Base-by-base conservation (phyloP, 2,797 vertebrate genomes). In the Anabacerthia variegaticeps region DNA sequence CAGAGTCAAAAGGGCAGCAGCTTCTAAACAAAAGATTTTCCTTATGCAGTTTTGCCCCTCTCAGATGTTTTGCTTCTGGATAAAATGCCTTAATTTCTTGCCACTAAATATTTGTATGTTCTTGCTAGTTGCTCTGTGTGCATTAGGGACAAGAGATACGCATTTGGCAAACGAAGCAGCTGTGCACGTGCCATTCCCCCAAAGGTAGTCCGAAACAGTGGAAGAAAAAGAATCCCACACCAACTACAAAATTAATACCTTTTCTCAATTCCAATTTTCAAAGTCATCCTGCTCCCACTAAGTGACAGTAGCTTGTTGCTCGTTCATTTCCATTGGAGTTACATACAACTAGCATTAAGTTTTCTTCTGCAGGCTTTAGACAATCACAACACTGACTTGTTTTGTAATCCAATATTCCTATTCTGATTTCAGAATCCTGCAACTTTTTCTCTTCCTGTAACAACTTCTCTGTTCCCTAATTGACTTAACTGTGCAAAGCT, bases 1-100 rank as follows among this genome's bases (percentile, higher is more conserved):
- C 43, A 93, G 59, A 72, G 65, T 80, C 58, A 91, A 89, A 88
- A 93, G 69, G 84, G 51, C 78, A 95, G 65, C 76, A 85, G 83
- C 72, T 91, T 67, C 46, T 71, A 89, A 85, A 73, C 34, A 24
- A 8, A 41, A 65, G 14, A 36, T 84, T 94, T 91, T 89, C 59
- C 65, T 93, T 39, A 41, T 44, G 41, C 66, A 83, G 71, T 62
- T 68, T 65, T 81, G 44, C 41, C 34, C 12, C 34, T 80, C 49
- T 59, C 61, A 59, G 15, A 87, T 52, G 7, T 58, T 93, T 72
- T 83, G 32, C 54, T 80, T 90, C 65, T 76, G 27, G 68, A 93
- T 36, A 58, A 85, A 93, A 79, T 20, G 44, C 34, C 16, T 66
- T 59, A 22, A 55, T 51, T 55, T 88, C 56, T 80, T 30, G 24